Base-by-base conservation (phyloP, 2,797 vertebrate species). In the Pagetopsis macropterus region DNA sequence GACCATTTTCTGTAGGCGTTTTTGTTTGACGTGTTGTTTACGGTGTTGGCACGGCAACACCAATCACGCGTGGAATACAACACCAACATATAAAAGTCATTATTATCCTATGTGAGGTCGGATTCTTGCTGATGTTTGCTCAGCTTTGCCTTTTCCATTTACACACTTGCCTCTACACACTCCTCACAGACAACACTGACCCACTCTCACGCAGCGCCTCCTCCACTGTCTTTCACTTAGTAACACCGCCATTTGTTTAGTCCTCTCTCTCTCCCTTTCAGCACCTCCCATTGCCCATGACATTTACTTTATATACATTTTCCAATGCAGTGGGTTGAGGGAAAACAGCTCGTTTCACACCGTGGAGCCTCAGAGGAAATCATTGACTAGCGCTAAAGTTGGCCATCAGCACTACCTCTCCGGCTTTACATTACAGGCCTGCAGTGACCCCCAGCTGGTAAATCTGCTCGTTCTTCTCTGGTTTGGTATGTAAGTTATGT, bases 61-160 rank as follows among this genome's bases (percentile, higher is more conserved):
- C 81, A 81, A 82, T 81, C 86, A 84, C 87, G 85, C 70, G 76
- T 80, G 83, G 88, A 91, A 90, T 89, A 90, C 84, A 91, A 93
- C 87, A 84, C 81, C 87, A 88, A 86, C 88, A 81, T 86, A 91
- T 91, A 90, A 91, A 91, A 91, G 75, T 88, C 83, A 72, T 75
- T 89, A 88, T 94, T 92, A 91, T 94, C 88, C 90, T 83, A 88
- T 70, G 84, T 66, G 81, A 94, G 90, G 87, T 88, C 79, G 82
- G 87, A 90, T 90, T 88, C 89, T 86, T 74, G 72, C 76, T 86
- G 82, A 72, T 93, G 90, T 94, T 94, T 94, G 89, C 90, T 93
- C 89, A 93, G 92, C 92, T 92, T 93, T 87, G 80, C 88, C 85
- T 88, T 94, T 94, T 92, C 91, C 92, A 92, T 64, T 84, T 86